Conservation (phyloP, 1,140 invertebrate species). For the Samia ricini region DNA sequence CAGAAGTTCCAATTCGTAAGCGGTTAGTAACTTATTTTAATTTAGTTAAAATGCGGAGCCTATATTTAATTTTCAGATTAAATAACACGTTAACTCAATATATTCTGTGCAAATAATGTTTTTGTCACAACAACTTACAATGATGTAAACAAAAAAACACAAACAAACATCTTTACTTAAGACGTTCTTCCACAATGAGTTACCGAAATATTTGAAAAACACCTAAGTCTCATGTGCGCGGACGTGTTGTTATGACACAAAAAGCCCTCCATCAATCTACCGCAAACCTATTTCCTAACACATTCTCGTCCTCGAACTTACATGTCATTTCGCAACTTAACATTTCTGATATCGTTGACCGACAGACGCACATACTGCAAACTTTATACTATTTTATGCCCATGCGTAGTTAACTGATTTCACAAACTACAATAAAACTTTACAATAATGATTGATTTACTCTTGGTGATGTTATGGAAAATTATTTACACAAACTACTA, state of each 20-base stretch:
- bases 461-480: too few species aligned
- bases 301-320: conserved; percentile 43
- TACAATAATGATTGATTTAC: too few species aligned
- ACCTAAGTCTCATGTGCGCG: conserved; percentile 31
- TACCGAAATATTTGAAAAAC: conserved; percentile 39
- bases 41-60: too few species aligned
- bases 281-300: conserved; percentile 54
- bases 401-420: too few species aligned
- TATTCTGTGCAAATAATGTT: not conserved
- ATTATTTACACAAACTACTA: too few species aligned
- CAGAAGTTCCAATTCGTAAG: too few species aligned
- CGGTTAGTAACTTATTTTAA: too few species aligned
- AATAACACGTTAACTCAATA: not conserved
- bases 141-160: conserved; percentile 10
- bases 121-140: not conserved
- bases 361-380: conserved; percentile 31
- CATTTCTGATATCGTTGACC: conserved; percentile 46
- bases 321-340: conserved; percentile 40
- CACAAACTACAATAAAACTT: too few species aligned
- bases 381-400: not conserved
- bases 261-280: conserved; percentile 60
- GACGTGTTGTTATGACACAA: conserved; percentile 46
- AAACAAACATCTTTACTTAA: conserved; percentile 12
- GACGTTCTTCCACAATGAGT: conserved; percentile 24
- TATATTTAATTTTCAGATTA: too few species aligned